Evolutionary conservation across 2,113 vertebrate species (phyloP), one percentile per base, ranked within the genome.

Genomic region (Eurystomus gularis): DNA sequence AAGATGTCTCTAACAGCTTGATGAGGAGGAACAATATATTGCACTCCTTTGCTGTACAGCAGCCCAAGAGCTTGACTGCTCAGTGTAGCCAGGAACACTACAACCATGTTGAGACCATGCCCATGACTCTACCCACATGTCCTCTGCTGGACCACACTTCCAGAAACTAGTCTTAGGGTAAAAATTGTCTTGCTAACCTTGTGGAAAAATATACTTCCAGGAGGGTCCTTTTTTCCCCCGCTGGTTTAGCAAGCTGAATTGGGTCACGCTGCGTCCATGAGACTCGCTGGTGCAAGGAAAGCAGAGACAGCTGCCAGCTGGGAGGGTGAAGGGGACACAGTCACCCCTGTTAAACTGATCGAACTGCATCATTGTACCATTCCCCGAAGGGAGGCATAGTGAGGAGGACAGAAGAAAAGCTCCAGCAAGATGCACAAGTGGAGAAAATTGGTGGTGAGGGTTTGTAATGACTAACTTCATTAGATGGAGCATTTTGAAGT

Each of bases 61-160:
- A 94, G 73, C 44, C 42, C 46, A 37, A 17, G 60, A 62, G 46
- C 46, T 91, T 70, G 37, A 21, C 46, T 54, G 70, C 52, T 82
- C 44, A 28, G 15, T 33, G 62, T 37, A 91, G 65, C 54, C 28
- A 78, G 48, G 55, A 81, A 15, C 40, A 8, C 42, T 49, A 4
- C 12, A 35, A 46, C 54, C 64, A 15, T 0, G 0, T 13, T 31
- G 49, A 54, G 44, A 48, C 19, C 35, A 6, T 54, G 37, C 5
- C 17, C 31, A 18, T 70, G 57, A 18, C 37, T 68, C 17, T 39
- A 10, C 15, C 49, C 1, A 2, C 42, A 40, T 11, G 33, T 51
- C 51, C 17, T 60, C 31, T 81, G 58, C 51, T 42, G 48, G 21
- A 55, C n/a, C 21, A 33, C 11, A 4, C 33, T 24, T 65, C 35